Conservation (phyloP, 2,113 vertebrate species). For the Cairina moschata region DNA sequence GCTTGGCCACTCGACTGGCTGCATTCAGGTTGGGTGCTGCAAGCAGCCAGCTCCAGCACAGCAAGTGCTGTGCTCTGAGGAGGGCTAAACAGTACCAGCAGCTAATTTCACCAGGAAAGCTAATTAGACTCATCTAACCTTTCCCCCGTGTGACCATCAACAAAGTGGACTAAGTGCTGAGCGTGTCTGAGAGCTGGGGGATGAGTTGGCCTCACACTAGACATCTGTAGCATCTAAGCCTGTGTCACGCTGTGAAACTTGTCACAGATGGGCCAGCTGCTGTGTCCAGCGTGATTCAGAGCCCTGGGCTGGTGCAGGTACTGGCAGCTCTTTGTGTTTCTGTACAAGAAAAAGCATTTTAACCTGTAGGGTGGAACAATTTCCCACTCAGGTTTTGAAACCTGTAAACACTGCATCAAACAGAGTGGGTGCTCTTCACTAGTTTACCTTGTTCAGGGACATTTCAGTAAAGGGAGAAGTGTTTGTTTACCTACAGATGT, state of each 20-base stretch:
- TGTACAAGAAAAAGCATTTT: not conserved
- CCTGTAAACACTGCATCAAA: not conserved
- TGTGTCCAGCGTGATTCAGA: rapidly evolving
- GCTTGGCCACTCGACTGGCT: not conserved
- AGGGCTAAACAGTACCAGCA: not conserved
- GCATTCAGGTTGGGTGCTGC: rapidly evolving
- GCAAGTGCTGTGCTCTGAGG: rapidly evolving
- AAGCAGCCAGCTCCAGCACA: not conserved
- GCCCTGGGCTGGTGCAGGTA: not conserved
- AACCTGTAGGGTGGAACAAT: not conserved
- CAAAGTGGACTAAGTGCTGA: not conserved
- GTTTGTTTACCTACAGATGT: not conserved
- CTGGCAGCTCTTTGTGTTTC: not conserved
- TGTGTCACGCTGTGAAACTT: not conserved
- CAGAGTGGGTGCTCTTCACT: not conserved
- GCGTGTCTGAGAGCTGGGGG: not conserved
- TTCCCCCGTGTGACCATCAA: not conserved
- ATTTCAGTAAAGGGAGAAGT: not conserved
- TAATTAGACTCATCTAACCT: not conserved
- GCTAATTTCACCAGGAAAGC: not conserved
- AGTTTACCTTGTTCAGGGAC: not conserved
- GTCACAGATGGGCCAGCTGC: not conserved
- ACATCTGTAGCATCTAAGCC: too few species aligned
- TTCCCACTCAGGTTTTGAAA: not conserved
- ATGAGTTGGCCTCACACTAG: not conserved